Base-by-base conservation (phyloP, 1,140 invertebrate genomes). In the Schlechtendalia chinensis region DNA sequence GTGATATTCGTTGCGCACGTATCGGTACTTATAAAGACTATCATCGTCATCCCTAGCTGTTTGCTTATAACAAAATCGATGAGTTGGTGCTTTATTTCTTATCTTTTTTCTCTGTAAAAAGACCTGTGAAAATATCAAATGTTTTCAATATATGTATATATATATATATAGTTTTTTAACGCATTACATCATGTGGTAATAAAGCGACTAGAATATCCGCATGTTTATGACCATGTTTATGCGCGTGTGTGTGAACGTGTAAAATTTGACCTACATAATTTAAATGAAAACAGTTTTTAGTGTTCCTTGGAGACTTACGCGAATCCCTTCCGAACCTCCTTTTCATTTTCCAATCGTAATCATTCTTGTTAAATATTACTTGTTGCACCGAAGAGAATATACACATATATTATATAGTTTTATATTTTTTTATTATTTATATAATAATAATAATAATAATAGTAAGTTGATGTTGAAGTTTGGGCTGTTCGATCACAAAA, bases 201-300 rank as follows among this genome's bases (percentile, higher is more conserved):
- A 45, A 69, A 69, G 47, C 12, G 39, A 69, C 45, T 50, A 22
- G 63, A 67, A 39, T 22, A 32, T 45, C 19, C 32, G n/a, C n/a
- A 67, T 19, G 5, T 67, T 12, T 32, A 11, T 39, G 63, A 39
- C 1, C 32, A 6, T 29, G 11, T 22, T 27, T 17, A 19, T 19
- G 32, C 5, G 63, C 32, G 29, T 39, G 19, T 19, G 27, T 39
- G 2, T n/a, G 29, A 19, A 32, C 5, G 65, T n/a, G 16, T 19
- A 69, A 19, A 69, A 69, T 22, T 69, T 50, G 45, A 69, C 67
- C 67, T 50, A 69, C 47, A 69, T 69, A 39, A 39, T 39, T 50
- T 69, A 69, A 69, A 69, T 69, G 22, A 69, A 50, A 50, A 69
- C 22, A 27, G n/a, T 69, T 69, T 39, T 69, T 69, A 69, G 39